phyloP scores from a whole-genome alignment of 92 coral and sea anemone species.

The Chrysogorgia sp. region DNA sequence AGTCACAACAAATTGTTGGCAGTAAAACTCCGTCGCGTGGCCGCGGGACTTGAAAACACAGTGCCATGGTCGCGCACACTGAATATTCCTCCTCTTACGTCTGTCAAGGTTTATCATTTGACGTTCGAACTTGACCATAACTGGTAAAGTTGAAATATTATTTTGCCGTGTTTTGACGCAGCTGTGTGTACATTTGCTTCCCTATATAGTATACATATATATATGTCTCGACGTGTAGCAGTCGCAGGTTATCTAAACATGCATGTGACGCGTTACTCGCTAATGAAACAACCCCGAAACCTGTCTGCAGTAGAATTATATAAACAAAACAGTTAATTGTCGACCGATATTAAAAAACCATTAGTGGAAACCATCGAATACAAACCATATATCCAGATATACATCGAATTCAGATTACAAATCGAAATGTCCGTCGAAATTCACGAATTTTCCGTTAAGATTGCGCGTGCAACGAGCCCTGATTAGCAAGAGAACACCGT shows the following conservation, averaged over 20 bases:
- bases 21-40: neutral
- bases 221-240: neutral
- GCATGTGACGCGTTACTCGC: neutral
- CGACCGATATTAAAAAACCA: slow-evolving; percentile 16
- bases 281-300: slow-evolving; percentile 5
- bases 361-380: slow-evolving; percentile 1
- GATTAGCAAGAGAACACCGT: too few relatives aligned
- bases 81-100: neutral
- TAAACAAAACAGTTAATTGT: slow-evolving; percentile 23
- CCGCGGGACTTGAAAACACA: neutral
- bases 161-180: neutral
- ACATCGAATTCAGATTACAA: neutral
- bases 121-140: neutral
- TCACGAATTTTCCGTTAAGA: neutral
- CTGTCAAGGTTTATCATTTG: neutral
- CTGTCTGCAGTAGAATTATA: neutral
- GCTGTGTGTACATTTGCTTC: too few relatives aligned
- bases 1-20: neutral
- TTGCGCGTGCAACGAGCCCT: too few relatives aligned
- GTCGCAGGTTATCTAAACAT: slow-evolving; percentile 1
- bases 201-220: too few relatives aligned
- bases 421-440: neutral
- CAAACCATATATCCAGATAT: neutral
- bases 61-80: neutral
- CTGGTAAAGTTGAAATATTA: neutral